Evolutionary conservation across 2,113 vertebrate species (phyloP).

Genomic region (Chionis minor): DNA sequence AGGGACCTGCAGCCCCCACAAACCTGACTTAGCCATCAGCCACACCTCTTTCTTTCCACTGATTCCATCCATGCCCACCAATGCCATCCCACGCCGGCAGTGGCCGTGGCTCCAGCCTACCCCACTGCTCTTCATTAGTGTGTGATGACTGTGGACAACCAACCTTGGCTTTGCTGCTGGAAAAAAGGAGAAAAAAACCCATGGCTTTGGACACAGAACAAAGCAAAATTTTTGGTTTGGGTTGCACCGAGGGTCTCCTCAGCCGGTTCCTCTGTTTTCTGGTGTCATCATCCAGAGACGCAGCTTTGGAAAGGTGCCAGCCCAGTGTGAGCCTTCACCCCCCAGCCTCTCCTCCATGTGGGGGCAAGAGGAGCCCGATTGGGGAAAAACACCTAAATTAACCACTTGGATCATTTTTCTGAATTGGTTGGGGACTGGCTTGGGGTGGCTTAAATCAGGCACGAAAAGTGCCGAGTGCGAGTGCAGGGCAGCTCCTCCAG

Average conservation of each 20-base stretch:
- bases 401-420: neutral
- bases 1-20: neutral
- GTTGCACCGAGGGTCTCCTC: neutral
- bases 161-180: neutral
- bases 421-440: neutral
- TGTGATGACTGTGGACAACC: neutral
- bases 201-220: neutral
- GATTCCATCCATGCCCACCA: neutral
- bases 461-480: rapidly evolving
- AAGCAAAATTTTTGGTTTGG: neutral
- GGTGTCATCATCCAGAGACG: neutral
- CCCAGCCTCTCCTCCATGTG: rapidly evolving
- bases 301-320: neutral
- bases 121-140: neutral
- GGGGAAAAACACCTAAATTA: neutral
- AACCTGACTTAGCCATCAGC: neutral
- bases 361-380: neutral
- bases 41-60: neutral
- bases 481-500: neutral
- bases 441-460: neutral
- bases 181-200: neutral
- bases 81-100: rapidly evolving
- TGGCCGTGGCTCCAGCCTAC: neutral
- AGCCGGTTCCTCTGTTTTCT: neutral
- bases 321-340: neutral